Evolutionary conservation across 2,888 invertebrate species (phyloP).

Genomic region (Rhaphigaster nebulosa): DNA sequence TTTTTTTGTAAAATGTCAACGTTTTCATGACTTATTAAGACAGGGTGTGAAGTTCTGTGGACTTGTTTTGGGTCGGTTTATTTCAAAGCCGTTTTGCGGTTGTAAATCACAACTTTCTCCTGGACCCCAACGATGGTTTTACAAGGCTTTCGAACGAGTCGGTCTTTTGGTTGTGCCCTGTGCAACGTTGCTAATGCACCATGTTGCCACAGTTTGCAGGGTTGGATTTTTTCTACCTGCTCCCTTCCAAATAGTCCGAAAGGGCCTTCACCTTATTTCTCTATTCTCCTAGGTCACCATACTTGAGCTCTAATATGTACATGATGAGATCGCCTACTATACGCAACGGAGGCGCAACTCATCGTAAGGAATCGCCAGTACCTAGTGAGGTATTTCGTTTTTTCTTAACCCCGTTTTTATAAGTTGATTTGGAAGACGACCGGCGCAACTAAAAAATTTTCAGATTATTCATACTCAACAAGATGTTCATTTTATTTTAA

Average conservation of each 20-base stretch:
- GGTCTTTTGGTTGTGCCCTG: neutral
- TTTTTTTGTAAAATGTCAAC: neutral
- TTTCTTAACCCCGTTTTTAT: too few species aligned
- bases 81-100: neutral
- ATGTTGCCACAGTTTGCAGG: slow-evolving; percentile 17
- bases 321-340: neutral
- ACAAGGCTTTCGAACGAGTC: neutral
- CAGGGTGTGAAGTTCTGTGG: neutral
- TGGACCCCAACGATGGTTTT: neutral
- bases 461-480: too few species aligned
- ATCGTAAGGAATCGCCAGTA: too few species aligned
- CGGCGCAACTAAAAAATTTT: too few species aligned
- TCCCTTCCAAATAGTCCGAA: slow-evolving; percentile 18
- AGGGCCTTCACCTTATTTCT: slow-evolving; percentile 20
- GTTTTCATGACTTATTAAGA: neutral
- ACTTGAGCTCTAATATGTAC: neutral
- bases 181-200: slow-evolving; percentile 20
- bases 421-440: too few species aligned
- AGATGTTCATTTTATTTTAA: too few species aligned
- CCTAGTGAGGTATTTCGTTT: too few species aligned
- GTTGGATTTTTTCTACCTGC: slow-evolving; percentile 30
- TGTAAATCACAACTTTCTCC: slow-evolving; percentile 28
- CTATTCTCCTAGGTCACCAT: neutral
- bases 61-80: neutral
- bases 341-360: neutral